A percentile compares a stretch with the other conserved stretches of the same genome.
Evolutionary conservation across 2,113 vertebrate genomes (phyloP).

Genomic region (Dendrocopos noguchii): DNA sequence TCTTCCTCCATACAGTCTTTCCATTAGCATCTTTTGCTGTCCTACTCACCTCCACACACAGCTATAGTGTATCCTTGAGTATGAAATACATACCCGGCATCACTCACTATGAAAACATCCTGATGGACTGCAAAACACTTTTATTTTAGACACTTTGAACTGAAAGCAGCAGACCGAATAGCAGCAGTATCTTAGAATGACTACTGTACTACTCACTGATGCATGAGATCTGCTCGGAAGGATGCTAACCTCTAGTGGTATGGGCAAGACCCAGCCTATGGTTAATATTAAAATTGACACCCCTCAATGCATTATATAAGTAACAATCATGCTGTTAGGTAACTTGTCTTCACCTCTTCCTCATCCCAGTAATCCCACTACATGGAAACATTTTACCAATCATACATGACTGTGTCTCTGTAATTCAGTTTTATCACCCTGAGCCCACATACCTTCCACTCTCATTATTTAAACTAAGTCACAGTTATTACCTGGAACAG

Average conservation of each 20-base stretch:
- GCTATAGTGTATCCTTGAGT: not conserved
- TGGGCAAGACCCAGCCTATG: not conserved
- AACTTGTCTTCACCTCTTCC: not conserved
- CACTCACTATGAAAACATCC: rapidly evolving
- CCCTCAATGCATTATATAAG: not conserved
- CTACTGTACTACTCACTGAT: not conserved
- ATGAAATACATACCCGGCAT: not conserved
- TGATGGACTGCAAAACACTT: not conserved
- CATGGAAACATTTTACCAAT: not conserved
- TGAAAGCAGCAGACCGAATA: not conserved
- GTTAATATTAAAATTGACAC: too few species aligned
- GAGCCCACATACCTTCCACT: not conserved
- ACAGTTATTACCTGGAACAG: not conserved
- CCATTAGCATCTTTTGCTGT: not conserved
- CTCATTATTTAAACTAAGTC: not conserved
- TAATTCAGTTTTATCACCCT: not conserved
- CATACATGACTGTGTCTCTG: not conserved
- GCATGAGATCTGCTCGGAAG: not conserved
- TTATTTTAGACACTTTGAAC: not conserved
- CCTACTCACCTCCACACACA: not conserved
- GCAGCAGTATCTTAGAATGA: not conserved
- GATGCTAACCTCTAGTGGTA: not conserved
- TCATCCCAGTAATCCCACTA: not conserved
- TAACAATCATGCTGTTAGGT: not conserved
- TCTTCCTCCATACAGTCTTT: not conserved